phyloP scores from a whole-genome alignment of 2,113 vertebrate species.

The Amblyopsis rosae region DNA sequence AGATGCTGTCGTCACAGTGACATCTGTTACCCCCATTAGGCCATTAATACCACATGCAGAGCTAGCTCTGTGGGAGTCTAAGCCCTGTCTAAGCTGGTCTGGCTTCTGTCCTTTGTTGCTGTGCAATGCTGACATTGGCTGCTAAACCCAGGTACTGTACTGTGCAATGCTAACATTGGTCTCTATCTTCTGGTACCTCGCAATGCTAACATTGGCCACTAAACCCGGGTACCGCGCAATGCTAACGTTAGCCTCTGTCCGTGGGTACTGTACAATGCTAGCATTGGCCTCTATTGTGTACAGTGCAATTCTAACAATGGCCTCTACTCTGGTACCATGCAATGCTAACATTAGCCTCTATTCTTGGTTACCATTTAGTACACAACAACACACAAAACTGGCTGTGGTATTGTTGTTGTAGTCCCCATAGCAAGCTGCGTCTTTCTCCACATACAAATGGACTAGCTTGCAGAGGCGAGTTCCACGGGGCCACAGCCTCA shows the following conservation, averaged over 20 bases:
- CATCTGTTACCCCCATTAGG: constrained; percentile 75
- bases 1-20: constrained; percentile 72
- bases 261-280: background rate
- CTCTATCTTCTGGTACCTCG: too few species aligned
- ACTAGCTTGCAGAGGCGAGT: constrained; percentile 14
- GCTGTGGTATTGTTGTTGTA: constrained; percentile 17
- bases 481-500: constrained; percentile 5
- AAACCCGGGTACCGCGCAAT: too few species aligned
- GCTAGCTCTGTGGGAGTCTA: constrained; percentile 69
- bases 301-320: too few species aligned
- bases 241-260: too few species aligned
- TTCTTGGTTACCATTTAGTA: constrained; percentile 6
- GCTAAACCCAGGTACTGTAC: too few species aligned
- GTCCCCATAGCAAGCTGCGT: constrained; percentile 1
- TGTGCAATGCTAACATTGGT: too few species aligned
- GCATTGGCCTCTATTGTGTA: constrained; percentile 30
- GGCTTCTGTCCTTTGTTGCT: constrained; percentile 41
- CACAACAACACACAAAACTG: constrained; percentile 27
- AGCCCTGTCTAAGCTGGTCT: constrained; percentile 67
- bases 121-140: constrained; percentile 23
- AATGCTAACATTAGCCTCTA: constrained; percentile 17
- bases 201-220: too few species aligned
- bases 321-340: too few species aligned
- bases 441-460: background rate
- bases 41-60: constrained; percentile 75